Base-by-base conservation (phyloP, 2,797 vertebrate genomes). In the Micrastur ruficollis region DNA sequence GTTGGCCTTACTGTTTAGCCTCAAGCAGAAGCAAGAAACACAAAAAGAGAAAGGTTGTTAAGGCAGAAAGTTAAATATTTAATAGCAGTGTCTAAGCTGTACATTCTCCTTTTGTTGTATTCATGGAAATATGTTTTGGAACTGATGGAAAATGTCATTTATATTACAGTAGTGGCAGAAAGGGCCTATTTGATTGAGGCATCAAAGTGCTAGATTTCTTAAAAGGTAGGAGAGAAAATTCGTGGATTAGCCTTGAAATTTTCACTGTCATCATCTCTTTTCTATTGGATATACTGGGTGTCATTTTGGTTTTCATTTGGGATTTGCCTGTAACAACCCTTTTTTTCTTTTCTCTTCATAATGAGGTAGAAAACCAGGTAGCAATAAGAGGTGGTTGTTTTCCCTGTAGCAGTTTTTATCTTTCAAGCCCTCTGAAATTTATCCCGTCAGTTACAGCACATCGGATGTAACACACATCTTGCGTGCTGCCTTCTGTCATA, bases 61-160 rank as follows among this genome's bases (percentile, higher is more conserved):
- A 86, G 82, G 80, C 93, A 87, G 81, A 78, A 89, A 88, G 89
- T 72, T 96, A 92, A 95, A 95, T 95, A 94, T 93, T 96, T 96
- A 95, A 95, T 91, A 53, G 11, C 25, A 47, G 8, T 58, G 61
- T 74, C 52, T 74, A 42, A 73, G 79, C 66, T 72, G 46, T 72
- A 44, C 70, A 8, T 86, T 86, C 21, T 81, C 12, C 49, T 93
- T 92, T 62, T 83, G 75, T 83, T 44, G 42, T 91, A 44, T 88
- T 95, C 38, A 40, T 70, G 73, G 65, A 88, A 91, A 75, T 85
- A 19, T 31, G 47, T 90, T 91, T 94, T 81, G 82, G 32, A 91
- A 78, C 58, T 31, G 62, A 81, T 95, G 66, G 72, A 65, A 84
- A 86, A 79, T 25, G 18, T 71, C 80, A 44, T 81, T 81, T 84